These are phyloP conservation scores for Psilopogon haemacephalus DNA, from an alignment of 2,113 vertebrate genomes.

Conservation along the genomic window DNA sequence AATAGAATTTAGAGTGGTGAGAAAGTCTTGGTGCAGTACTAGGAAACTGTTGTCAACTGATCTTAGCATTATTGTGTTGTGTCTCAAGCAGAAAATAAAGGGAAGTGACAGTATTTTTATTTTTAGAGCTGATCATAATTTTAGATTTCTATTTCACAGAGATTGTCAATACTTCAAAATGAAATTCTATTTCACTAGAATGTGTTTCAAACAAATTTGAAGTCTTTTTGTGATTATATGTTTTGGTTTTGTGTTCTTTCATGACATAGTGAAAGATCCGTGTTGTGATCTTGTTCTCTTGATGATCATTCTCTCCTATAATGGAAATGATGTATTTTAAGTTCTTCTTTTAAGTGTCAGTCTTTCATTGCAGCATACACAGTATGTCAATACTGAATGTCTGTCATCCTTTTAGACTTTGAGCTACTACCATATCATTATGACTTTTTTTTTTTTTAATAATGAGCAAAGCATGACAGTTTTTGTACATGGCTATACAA, in stretches of 20 bases:
- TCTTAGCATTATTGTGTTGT: not conserved
- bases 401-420: not conserved
- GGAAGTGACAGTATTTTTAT: not conserved
- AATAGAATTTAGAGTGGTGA: not conserved
- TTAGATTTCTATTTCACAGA: not conserved
- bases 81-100: not conserved
- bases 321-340: not conserved
- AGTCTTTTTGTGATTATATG: not conserved
- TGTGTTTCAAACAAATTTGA: not conserved
- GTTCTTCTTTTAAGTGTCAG: not conserved
- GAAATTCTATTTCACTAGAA: not conserved
- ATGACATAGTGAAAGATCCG: not conserved
- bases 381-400: not conserved
- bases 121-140: not conserved
- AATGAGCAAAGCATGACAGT: not conserved
- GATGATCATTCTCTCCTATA: not conserved
- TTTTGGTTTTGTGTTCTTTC: not conserved
- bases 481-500: not conserved
- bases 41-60: not conserved
- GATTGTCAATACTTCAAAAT: not conserved
- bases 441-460: not conserved
- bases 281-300: not conserved
- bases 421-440: not conserved
- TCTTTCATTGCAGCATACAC: not conserved
- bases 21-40: not conserved